phyloP scores from a whole-genome alignment of 1,140 invertebrate genomes.

The Archegozetes longisetosus region DNA sequence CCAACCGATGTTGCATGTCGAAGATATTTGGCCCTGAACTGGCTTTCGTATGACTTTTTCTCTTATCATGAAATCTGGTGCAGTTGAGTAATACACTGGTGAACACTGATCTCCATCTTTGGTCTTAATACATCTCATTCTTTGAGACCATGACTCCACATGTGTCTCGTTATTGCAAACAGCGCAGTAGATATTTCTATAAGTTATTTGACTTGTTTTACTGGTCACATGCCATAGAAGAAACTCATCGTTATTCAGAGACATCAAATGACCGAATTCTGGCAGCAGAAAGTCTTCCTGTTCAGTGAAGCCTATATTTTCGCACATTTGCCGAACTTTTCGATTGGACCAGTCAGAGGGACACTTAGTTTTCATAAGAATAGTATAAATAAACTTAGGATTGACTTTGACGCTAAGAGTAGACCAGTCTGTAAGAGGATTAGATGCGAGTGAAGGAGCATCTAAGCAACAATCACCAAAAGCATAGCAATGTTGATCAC shows the following conservation, averaged over 20 bases:
- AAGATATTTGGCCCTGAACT: constrained; percentile 2
- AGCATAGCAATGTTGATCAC: constrained; percentile 2
- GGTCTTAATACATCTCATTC: not conserved
- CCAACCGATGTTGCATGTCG: constrained; percentile 9
- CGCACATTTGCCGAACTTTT: not conserved
- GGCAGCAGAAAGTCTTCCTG: constrained; percentile 4
- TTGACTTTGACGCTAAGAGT: not conserved
- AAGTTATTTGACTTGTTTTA: constrained; percentile 31
- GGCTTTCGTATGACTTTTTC: constrained; percentile 9
- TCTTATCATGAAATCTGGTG: constrained; percentile 6
- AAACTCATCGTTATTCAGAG: constrained; percentile 6
- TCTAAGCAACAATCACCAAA: constrained; percentile 13
- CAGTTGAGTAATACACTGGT: not conserved
- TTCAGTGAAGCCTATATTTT: not conserved
- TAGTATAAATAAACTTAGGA: not conserved
- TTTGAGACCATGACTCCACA: constrained; percentile 3
- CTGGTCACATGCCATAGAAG: constrained; percentile 27
- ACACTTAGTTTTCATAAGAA: constrained; percentile 10
- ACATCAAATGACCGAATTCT: constrained; percentile 2
- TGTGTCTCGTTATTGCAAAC: constrained; percentile 33
- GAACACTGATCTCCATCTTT: not conserved
- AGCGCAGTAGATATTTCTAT: constrained; percentile 39
- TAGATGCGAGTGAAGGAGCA: not conserved
- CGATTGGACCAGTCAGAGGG: not conserved
- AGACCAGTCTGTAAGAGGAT: constrained; percentile 3